phyloP scores from a whole-genome alignment of 1,140 invertebrate species.

The Zaprionus kolodkinae region DNA sequence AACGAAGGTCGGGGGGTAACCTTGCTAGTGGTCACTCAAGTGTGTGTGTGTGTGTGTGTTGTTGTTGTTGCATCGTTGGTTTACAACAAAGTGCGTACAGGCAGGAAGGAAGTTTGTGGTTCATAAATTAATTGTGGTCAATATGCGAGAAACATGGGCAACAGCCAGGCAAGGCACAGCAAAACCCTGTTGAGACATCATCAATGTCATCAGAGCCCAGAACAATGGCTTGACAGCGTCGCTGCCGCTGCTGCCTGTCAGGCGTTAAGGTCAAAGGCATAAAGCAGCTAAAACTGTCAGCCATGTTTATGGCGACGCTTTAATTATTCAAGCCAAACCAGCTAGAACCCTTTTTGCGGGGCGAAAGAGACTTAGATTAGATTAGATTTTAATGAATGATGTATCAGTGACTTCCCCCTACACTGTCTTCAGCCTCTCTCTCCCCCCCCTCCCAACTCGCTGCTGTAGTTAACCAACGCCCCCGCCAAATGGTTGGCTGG shows the following conservation, averaged over 20 bases:
- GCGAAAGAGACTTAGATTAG: constrained; percentile 44
- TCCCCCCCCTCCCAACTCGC: neutral
- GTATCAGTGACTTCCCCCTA: neutral
- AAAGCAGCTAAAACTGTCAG: constrained; percentile 62
- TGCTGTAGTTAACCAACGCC: constrained; percentile 11
- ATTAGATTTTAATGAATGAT: constrained; percentile 67
- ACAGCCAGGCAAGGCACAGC: constrained; percentile 22
- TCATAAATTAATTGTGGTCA: constrained; percentile 79
- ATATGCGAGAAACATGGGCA: constrained; percentile 55
- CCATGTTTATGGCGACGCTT: constrained; percentile 42
- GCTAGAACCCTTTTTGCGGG: constrained; percentile 16
- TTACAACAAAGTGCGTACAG: constrained; percentile 65
- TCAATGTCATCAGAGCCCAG: constrained; percentile 41
- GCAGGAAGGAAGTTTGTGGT: constrained; percentile 77
- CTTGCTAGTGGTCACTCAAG: constrained; percentile 75
- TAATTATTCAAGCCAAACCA: constrained; percentile 45
- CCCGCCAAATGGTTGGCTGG: constrained; percentile 64
- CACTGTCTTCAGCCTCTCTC: neutral
- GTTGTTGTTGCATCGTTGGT: constrained; percentile 4
- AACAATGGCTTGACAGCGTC: constrained; percentile 41
- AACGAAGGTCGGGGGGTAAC: constrained; percentile 35
- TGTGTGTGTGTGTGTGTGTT: constrained; percentile 43
- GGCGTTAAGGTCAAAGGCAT: constrained; percentile 80
- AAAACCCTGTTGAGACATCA: constrained; percentile 23
- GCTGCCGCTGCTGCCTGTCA: constrained; percentile 41